Evolutionary conservation across 2,797 vertebrate genomes (phyloP).

Genomic region (Lophius americanus): DNA sequence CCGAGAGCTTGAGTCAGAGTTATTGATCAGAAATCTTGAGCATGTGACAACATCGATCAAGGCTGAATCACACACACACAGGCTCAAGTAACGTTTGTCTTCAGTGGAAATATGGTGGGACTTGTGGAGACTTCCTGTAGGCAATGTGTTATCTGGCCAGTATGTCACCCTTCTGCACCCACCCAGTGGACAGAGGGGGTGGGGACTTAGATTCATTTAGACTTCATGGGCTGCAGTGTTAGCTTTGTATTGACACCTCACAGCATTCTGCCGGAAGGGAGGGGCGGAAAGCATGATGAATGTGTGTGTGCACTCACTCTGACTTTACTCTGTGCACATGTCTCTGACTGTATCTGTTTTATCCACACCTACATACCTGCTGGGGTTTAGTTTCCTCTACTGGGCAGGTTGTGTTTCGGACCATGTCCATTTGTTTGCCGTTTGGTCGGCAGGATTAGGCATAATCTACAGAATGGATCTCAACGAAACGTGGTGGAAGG

Average conservation of each 20-base stretch:
- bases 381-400: not conserved
- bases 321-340: conserved; percentile 26
- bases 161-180: conserved; percentile 58
- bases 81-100: conserved; percentile 4
- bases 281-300: conserved; percentile 54
- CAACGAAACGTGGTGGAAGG: no score
- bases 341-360: conserved; percentile 10
- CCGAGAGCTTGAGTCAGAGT: conserved; percentile 47
- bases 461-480: no score
- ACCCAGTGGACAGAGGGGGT: conserved; percentile 77
- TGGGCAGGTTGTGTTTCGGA: no score
- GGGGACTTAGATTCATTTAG: conserved; percentile 62
- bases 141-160: conserved; percentile 61
- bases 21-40: conserved; percentile 65
- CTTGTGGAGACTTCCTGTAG: conserved; percentile 44
- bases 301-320: conserved; percentile 43
- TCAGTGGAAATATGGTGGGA: conserved; percentile 5
- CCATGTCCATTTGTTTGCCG: no score
- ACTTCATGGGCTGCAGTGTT: conserved; percentile 66
- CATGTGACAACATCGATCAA: conserved; percentile 59
- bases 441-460: no score
- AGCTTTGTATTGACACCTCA: conserved; percentile 70
- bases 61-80: conserved; percentile 14
- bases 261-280: conserved; percentile 55
- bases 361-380: not conserved